phyloP scores from a whole-genome alignment of 2,888 invertebrate species.

The Diaphora mendica region DNA sequence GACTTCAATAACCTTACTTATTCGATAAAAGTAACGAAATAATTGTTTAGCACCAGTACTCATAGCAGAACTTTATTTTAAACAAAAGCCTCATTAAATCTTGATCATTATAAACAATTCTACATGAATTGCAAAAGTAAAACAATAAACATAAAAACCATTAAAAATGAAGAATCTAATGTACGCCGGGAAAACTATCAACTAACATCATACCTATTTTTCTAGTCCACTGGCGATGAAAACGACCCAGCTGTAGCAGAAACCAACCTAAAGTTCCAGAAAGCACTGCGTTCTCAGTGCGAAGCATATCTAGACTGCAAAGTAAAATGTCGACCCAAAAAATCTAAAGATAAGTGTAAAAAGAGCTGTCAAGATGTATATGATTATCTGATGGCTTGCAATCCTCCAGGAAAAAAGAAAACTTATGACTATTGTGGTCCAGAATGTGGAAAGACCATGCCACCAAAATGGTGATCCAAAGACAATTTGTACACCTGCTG shows the following conservation, averaged over 20 bases:
- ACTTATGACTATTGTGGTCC: constrained; percentile 1
- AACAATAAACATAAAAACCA: background rate
- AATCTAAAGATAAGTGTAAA: constrained; percentile 17
- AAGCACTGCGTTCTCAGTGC: constrained; percentile 55
- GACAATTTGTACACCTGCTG: background rate
- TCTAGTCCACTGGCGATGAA: constrained; percentile 21
- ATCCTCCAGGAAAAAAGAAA: constrained; percentile 11
- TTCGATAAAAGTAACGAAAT: background rate
- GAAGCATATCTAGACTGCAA: constrained; percentile 31
- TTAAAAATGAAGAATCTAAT: background rate
- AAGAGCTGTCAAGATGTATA: constrained; percentile 25
- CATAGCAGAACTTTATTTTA: background rate
- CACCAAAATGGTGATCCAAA: constrained; percentile 42
- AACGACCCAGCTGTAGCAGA: constrained; percentile 17
- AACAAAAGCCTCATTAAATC: background rate
- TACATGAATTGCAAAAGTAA: background rate
- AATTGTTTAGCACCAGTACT: background rate
- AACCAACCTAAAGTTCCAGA: constrained; percentile 14
- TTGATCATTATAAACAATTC: background rate
- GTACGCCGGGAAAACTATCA: background rate
- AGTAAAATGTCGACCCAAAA: constrained; percentile 15
- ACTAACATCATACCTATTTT: background rate
- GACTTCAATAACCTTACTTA: too few species aligned
- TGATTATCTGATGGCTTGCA: constrained; percentile 42
- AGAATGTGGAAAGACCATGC: constrained; percentile 58